phyloP scores from a whole-genome alignment of 2,888 invertebrate genomes.

The Glaucopsyche alexis region DNA sequence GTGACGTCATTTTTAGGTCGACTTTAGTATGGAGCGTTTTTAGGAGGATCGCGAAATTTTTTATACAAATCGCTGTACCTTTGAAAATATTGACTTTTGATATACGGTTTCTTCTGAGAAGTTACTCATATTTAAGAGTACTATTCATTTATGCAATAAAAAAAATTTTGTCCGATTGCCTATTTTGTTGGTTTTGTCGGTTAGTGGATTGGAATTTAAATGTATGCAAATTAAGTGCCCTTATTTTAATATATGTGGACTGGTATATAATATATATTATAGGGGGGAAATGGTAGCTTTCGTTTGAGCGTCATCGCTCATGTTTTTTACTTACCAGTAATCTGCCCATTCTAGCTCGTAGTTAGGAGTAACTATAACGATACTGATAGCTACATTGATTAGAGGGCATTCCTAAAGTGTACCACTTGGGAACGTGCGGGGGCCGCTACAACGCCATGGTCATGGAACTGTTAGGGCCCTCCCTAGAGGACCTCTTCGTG shows the following conservation, averaged over 20 bases:
- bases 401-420: slow-evolving; percentile 99
- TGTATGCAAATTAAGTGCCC: slow-evolving; percentile 11
- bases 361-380: neutral
- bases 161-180: too few species aligned
- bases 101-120: too few species aligned
- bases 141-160: too few species aligned
- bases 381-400: slow-evolving; percentile 52
- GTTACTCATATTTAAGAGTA: too few species aligned
- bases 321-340: neutral
- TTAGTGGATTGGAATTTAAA: slow-evolving; percentile 2
- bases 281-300: neutral
- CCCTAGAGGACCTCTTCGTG: slow-evolving; percentile 99
- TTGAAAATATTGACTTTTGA: too few species aligned
- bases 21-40: too few species aligned
- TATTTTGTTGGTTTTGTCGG: neutral
- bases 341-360: neutral
- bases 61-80: too few species aligned
- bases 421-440: slow-evolving; percentile 99
- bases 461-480: slow-evolving; percentile 99
- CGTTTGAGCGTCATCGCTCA: neutral
- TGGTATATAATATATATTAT: neutral
- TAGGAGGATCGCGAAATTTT: too few species aligned
- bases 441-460: slow-evolving; percentile 99
- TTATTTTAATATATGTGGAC: neutral
- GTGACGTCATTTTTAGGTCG: too few species aligned